Conservation (phyloP, 1,140 invertebrate species). For the Dryas iulia region DNA sequence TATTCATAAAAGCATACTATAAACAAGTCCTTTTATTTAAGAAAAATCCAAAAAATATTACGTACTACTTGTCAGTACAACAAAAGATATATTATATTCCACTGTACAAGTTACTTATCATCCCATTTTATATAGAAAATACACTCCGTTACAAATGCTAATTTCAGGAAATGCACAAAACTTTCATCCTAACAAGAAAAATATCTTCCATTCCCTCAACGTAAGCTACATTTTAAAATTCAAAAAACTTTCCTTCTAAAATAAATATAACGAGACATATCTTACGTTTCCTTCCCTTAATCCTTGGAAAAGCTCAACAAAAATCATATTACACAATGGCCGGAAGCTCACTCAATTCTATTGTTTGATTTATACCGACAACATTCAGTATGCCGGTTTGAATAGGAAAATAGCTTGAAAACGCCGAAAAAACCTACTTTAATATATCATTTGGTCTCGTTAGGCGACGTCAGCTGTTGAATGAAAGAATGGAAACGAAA, state of each 20-base stretch:
- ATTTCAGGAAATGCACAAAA: no score
- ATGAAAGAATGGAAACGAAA: conserved; percentile 24
- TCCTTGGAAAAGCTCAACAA: background rate
- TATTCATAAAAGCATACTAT: no score
- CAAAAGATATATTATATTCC: no score
- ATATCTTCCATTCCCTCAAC: no score
- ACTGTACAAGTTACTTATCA: no score
- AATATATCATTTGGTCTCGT: conserved; percentile 37
- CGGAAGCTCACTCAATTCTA: conserved; percentile 22
- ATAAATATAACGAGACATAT: background rate
- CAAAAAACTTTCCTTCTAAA: background rate
- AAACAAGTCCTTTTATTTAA: no score
- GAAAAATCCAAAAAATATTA: no score
- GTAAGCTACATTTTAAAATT: background rate
- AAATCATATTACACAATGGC: conserved; percentile 20
- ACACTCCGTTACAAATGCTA: no score
- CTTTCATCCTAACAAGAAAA: no score
- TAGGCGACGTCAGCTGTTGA: conserved; percentile 33
- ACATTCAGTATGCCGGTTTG: conserved; percentile 30
- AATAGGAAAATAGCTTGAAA: conserved; percentile 31
- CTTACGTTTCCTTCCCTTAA: background rate
- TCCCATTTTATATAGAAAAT: no score
- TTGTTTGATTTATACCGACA: conserved; percentile 34
- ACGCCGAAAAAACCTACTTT: conserved; percentile 30
- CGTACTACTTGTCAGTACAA: no score